Evolutionary conservation across 37 sponge, comb jelly and placozoan species (phyloP).

Genomic region (Aplysina aerophoba): DNA sequence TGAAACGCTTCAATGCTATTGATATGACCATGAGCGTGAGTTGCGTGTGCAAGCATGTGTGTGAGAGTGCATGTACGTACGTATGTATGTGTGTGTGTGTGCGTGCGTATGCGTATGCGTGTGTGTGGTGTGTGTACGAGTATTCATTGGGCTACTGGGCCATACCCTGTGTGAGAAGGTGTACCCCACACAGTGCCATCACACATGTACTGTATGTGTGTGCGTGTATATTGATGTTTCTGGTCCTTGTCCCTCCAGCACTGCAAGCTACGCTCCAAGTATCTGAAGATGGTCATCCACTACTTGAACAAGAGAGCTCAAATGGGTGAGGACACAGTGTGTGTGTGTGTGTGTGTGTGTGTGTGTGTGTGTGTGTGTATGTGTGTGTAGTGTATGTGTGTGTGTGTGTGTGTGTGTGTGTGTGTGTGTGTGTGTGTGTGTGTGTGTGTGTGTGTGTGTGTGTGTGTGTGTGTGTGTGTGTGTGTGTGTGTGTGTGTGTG

Average conservation of each 20-base stretch:
- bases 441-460: no score
- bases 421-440: no score
- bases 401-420: no score
- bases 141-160: not conserved
- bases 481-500: no score
- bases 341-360: no score
- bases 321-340: conserved; percentile 49
- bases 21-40: not conserved
- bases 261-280: conserved; percentile 57
- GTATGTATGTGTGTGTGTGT: not conserved
- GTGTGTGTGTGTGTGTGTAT: not conserved
- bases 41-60: not conserved
- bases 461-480: no score
- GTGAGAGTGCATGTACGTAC: not conserved
- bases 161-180: not conserved
- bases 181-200: no score
- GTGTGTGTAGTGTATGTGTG: no score
- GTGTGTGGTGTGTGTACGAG: conserved; percentile 42
- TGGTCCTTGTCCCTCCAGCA: conserved; percentile 28
- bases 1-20: conserved; percentile 1
- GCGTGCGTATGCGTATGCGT: not conserved
- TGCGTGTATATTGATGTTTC: conserved; percentile 24
- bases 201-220: conserved; percentile 1
- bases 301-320: conserved; percentile 59
- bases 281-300: conserved; percentile 44